Percentiles rank a stretch among this genome's conserved stretches.
Evolutionary conservation across 2,113 vertebrate species (phyloP).

Genomic region (Microcebus jonahi): DNA sequence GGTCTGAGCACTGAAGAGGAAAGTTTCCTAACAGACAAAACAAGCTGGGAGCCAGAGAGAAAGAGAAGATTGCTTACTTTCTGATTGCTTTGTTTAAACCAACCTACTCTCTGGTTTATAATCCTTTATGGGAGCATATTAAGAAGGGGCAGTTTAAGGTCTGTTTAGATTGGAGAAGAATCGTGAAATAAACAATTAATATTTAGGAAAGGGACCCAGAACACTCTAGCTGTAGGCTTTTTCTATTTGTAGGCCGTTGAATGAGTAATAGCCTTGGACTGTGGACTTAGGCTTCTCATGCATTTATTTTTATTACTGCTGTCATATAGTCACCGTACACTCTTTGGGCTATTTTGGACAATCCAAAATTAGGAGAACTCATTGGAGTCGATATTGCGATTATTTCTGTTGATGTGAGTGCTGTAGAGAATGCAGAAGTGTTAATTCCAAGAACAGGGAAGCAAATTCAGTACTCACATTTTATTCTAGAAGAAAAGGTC

Average conservation of each 20-base stretch:
- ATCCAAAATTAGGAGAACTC: background rate
- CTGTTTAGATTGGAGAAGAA: constrained; percentile 85
- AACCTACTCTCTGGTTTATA: constrained; percentile 86
- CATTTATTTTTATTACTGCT: constrained; percentile 51
- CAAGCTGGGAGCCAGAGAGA: constrained; percentile 77
- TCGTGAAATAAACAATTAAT: constrained; percentile 85
- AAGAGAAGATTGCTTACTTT: constrained; percentile 83
- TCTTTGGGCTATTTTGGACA: constrained; percentile 14
- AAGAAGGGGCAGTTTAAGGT: constrained; percentile 82
- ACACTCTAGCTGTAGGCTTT: background rate
- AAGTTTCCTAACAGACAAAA: constrained; percentile 81
- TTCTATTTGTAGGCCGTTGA: background rate
- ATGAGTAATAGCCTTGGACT: constrained; percentile 26
- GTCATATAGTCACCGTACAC: background rate
- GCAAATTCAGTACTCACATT: background rate
- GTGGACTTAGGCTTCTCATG: background rate
- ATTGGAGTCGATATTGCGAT: background rate
- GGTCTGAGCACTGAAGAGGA: constrained; percentile 76
- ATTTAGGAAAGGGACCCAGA: constrained; percentile 82
- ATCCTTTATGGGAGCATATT: constrained; percentile 85
- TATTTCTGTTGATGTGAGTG: background rate
- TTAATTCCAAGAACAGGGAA: background rate
- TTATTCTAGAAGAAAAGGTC: background rate
- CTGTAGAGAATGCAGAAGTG: background rate
- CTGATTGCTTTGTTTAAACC: constrained; percentile 87